Evolutionary conservation across 2,888 invertebrate species (phyloP), one percentile per base, ranked within the genome.

Genomic region (Lycophotia porphyrea): DNA sequence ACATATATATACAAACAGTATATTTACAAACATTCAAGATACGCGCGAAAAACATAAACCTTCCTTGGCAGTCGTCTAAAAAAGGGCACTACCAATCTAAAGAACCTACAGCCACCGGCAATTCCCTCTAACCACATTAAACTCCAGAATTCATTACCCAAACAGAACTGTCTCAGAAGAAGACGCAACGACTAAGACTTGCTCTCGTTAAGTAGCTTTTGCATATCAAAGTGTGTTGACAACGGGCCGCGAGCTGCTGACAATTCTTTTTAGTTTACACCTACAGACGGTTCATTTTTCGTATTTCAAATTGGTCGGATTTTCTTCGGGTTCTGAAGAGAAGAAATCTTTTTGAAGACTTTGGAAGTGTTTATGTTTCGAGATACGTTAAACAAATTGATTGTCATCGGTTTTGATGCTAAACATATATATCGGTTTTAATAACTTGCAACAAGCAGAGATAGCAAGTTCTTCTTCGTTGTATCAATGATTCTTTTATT

Each of bases 211-310:
- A 79, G 78, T 77, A 74, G 82, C 75, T 81, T 86, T 87, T 87
- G 87, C 86, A 86, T 85, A 73, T 84, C 87, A 86, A 86, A 86
- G 86, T 69, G 70, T 84, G 85, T 81, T 82, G 83, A 79, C 85
- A 77, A 74, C 69, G 27, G 63, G 72, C 75, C 65, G 8, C 52
- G 39, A 74, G 80, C 39, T 71, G 49, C 44, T 64, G 49, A 63
- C 74, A 65, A 80, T 80, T 80, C 82, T 85, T 84, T 78, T 77
- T 60, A 74, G 58, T 82, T 74, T 61, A 27, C 63, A 79, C 67
- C 72, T 70, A 49, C 60, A 68, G 64, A 34, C 44, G 47, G 60
- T 63, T 78, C 69, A 74, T 82, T 78, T 67, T 36, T 36, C 65
- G 55, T 44, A 61, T 64, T 74, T 65, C 11, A 74, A 81, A 71